Evolutionary conservation across 2,113 vertebrate species (phyloP).

Genomic region (Athene noctua): DNA sequence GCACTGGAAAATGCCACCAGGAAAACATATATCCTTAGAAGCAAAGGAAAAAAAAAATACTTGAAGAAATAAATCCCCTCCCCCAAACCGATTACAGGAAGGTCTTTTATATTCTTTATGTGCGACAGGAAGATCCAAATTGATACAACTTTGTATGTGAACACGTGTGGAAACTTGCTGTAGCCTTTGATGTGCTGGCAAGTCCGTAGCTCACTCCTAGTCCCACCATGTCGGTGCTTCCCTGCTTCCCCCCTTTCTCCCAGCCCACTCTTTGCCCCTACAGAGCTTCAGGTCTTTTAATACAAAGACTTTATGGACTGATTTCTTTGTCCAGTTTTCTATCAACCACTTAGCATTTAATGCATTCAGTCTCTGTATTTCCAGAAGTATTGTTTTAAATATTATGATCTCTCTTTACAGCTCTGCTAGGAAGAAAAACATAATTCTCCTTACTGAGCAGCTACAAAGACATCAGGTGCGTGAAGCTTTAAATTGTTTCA

Average conservation of each 20-base stretch:
- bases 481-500: background rate
- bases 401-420: background rate
- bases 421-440: background rate
- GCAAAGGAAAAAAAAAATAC: background rate
- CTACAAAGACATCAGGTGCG: background rate
- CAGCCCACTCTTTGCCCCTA: background rate
- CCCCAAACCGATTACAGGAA: background rate
- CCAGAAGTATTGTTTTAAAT: background rate
- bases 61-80: background rate
- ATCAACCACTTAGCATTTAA: background rate
- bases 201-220: background rate
- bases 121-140: background rate
- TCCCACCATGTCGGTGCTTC: background rate
- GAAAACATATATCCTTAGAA: background rate
- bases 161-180: background rate
- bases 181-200: background rate
- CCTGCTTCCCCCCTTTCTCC: background rate
- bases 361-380: background rate
- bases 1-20: background rate
- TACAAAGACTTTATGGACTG: background rate
- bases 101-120: background rate
- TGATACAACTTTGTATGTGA: background rate
- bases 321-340: background rate
- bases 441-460: background rate
- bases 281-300: background rate